Base-by-base conservation (phyloP, 2,113 vertebrate genomes). In the Condylura cristata region DNA sequence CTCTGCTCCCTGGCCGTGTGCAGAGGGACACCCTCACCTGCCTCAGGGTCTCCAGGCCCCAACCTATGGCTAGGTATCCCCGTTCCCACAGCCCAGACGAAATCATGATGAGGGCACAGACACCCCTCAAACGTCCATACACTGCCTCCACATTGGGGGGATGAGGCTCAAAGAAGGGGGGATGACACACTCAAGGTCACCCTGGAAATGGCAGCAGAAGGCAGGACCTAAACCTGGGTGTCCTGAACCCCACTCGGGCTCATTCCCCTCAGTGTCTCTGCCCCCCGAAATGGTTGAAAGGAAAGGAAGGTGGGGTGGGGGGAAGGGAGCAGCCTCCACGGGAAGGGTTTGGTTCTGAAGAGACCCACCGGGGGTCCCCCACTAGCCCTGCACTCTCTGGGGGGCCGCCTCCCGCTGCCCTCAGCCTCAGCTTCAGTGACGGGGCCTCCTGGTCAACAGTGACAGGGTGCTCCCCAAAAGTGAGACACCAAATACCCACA, bases 81-180 rank as follows among this genome's bases (percentile, higher is more conserved):
- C 46, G 6, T 61, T 28, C 70, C 58, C 65, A 24, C 61, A 68
- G 72, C 65, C 76, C 10, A 0, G 28, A 16, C 53, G 18, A 9
- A 11, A 26, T 3, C 26, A 5, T 0, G 28, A 51, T 9, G 16
- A 39, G 13, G 14, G 51, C 56, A 9, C 0, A 1, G 6, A 16
- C 20, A 9, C 14, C 1, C 10, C 72, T 2, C 26, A 34, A 44
- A 24, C 30, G 5, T 1, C 53, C 39, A 51, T 16, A 13, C 7
- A 1, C 0, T 18, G 22, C 46, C 8, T 75, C 20, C 48, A 17
- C 17, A 3, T 51, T 48, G 44, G 24, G 24, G 37, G 30, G n/a
- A 46, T 1, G 46, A 72, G 60, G 76, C 76, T 46, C 28, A 12
- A 41, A 48, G 75, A 32, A 13, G 28, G 39, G 8, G 8, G 46